These are phyloP conservation scores for Eulemur rufifrons DNA, from an alignment of 2,113 vertebrate genomes.

Conservation along the genomic window DNA sequence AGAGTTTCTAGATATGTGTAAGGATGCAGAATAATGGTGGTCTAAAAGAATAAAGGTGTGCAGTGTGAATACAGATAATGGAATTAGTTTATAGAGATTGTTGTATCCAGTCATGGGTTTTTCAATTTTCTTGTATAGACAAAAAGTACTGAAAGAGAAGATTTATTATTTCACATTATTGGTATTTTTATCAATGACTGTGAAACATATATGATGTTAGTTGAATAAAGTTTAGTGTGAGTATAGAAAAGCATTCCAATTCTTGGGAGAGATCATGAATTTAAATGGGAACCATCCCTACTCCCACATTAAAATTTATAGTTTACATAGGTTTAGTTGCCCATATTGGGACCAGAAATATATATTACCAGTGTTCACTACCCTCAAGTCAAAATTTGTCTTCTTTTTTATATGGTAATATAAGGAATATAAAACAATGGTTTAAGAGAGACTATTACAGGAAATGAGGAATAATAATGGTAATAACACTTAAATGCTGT, in stretches of 20 bases:
- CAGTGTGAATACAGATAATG: not conserved
- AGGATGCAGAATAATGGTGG: not conserved
- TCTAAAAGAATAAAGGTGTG: not conserved
- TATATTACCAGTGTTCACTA: not conserved
- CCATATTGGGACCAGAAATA: fast-evolving
- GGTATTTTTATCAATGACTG: not conserved
- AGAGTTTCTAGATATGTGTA: not conserved
- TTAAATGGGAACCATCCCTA: not conserved
- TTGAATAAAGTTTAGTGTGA: not conserved
- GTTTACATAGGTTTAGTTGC: no score
- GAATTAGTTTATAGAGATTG: not conserved
- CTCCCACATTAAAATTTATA: not conserved
- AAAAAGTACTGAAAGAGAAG: not conserved
- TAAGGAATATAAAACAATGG: not conserved
- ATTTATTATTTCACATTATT: not conserved
- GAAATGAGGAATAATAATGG: not conserved
- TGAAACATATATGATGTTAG: not conserved
- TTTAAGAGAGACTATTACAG: not conserved
- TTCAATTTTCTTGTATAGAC: not conserved
- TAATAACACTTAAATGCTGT: not conserved
- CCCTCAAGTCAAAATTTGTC: not conserved
- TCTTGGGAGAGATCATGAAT: not conserved
- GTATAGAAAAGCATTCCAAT: not conserved
- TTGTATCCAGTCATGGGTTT: not conserved
- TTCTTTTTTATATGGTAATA: not conserved